Evolutionary conservation across 2,797 vertebrate genomes (phyloP).

Genomic region (Sylvilagus floridanus): DNA sequence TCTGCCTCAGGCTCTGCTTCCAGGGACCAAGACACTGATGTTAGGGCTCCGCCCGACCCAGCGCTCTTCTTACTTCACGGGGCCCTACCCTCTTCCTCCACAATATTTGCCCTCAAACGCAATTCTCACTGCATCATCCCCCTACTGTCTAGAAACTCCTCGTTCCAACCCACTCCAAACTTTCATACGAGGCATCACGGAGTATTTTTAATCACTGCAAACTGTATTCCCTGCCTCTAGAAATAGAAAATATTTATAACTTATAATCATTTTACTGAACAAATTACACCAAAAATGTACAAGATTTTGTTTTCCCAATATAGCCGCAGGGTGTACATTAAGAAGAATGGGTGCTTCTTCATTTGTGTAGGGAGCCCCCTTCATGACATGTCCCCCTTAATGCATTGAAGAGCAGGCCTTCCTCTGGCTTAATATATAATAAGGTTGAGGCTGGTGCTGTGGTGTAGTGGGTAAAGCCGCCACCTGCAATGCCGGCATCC

Average conservation of each 20-base stretch:
- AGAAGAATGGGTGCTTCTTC: background rate
- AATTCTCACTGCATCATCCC: background rate
- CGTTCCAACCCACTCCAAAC: background rate
- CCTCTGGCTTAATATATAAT: background rate
- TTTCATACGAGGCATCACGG: background rate
- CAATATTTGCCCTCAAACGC: background rate
- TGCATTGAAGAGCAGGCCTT: background rate
- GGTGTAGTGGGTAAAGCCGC: too few relatives aligned
- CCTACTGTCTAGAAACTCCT: background rate
- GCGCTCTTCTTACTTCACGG: background rate
- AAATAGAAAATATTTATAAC: conserved; percentile 39
- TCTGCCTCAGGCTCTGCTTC: background rate
- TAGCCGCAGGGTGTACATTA: background rate
- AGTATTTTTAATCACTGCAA: conserved; percentile 14
- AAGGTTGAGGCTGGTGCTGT: background rate
- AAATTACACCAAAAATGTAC: conserved; percentile 18
- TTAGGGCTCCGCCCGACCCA: background rate
- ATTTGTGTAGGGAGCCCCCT: background rate
- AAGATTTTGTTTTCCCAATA: background rate
- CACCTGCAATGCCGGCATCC: too few relatives aligned
- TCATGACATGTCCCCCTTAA: background rate
- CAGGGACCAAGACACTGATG: background rate
- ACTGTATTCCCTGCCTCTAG: conserved; percentile 6
- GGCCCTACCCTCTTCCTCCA: background rate
- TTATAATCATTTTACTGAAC: conserved; percentile 14